Conservation (phyloP, 2,797 vertebrate genomes). For the Graptemys geographica region DNA sequence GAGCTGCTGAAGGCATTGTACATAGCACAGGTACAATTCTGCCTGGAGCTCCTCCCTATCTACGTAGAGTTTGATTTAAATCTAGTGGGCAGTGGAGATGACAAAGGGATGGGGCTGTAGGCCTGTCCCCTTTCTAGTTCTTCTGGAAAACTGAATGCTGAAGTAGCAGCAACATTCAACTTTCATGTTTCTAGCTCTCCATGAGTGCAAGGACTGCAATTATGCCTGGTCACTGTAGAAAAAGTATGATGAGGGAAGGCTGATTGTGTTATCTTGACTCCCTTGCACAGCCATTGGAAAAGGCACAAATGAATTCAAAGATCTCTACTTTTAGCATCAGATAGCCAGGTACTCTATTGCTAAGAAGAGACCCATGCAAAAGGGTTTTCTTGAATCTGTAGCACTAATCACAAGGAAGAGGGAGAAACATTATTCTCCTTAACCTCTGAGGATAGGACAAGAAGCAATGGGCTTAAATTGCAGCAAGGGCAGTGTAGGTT, state of each 20-base stretch:
- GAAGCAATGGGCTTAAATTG: too few relatives aligned
- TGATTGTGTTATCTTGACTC: neutral
- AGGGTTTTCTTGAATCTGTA: neutral
- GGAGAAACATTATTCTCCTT: too few relatives aligned
- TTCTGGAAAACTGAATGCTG: neutral
- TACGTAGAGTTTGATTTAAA: accelerated
- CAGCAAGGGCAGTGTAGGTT: too few relatives aligned
- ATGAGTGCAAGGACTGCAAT: neutral
- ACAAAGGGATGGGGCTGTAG: accelerated
- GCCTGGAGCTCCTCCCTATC: neutral
- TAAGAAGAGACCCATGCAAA: neutral
- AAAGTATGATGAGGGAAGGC: neutral
- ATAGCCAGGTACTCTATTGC: neutral
- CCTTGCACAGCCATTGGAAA: accelerated
- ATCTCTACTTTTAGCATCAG: neutral
- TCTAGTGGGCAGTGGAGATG: neutral
- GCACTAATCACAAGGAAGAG: neutral
- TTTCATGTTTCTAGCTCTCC: accelerated
- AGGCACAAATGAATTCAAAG: neutral
- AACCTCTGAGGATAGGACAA: too few relatives aligned
- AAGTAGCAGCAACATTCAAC: neutral
- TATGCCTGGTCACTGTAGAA: accelerated
- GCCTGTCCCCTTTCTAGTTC: neutral
- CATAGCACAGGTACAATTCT: neutral
- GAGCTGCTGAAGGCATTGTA: neutral